Percentiles rank a stretch among this genome's conserved stretches.
phyloP scores from a whole-genome alignment of 2,113 vertebrate species.

The Equus przewalskii region DNA sequence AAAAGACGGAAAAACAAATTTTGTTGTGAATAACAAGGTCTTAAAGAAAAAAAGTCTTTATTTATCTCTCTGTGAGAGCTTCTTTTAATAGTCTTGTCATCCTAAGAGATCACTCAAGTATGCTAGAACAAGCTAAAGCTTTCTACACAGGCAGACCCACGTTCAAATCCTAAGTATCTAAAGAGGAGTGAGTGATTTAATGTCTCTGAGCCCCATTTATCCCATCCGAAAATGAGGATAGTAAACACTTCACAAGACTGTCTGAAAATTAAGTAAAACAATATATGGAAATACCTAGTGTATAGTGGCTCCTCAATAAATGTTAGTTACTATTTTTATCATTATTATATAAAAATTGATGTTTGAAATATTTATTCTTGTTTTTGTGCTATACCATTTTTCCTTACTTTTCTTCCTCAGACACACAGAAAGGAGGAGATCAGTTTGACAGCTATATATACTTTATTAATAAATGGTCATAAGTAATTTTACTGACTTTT shows the following conservation, averaged over 20 bases:
- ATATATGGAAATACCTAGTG: background rate
- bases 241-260: background rate
- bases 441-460: background rate
- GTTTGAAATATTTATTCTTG: background rate
- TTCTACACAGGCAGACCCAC: background rate
- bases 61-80: background rate
- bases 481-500: slow-evolving; percentile 38
- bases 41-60: background rate
- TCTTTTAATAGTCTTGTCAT: background rate
- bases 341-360: background rate
- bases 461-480: slow-evolving; percentile 34
- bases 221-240: background rate
- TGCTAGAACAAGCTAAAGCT: background rate
- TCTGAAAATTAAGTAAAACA: slow-evolving; percentile 8
- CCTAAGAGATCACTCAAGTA: background rate
- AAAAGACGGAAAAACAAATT: slow-evolving; percentile 56
- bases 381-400: background rate
- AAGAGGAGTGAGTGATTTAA: background rate
- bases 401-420: background rate
- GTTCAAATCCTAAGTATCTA: background rate
- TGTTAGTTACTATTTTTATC: background rate
- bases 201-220: background rate
- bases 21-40: slow-evolving; percentile 24
- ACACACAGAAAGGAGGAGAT: background rate
- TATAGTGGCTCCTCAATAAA: background rate